A percentile compares a stretch with the other conserved stretches of the same genome.
Evolutionary conservation across 1,140 invertebrate genomes (phyloP).

Genomic region (Procambarus virginalis): DNA sequence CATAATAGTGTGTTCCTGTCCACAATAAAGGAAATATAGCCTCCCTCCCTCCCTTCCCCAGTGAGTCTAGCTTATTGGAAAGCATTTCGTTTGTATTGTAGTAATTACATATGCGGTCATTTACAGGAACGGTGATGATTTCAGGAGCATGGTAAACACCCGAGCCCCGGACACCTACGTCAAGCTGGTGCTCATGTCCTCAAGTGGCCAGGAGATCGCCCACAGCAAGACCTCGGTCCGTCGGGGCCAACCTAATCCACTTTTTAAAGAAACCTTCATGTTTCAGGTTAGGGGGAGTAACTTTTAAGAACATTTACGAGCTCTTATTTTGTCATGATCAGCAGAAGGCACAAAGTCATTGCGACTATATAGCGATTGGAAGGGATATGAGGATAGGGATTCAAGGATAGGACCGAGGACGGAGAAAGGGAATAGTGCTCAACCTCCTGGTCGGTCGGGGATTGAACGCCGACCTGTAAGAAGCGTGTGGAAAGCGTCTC

Average conservation of each 20-base stretch:
- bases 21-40: neutral
- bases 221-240: conserved; percentile 92
- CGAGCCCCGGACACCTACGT: conserved; percentile 92
- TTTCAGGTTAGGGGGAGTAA: conserved; percentile 84
- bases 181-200: conserved; percentile 91
- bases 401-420: too few relatives aligned
- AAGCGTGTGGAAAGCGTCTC: too few relatives aligned
- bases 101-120: conserved; percentile 44
- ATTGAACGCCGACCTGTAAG: too few relatives aligned
- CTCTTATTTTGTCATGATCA: too few relatives aligned
- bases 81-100: conserved; percentile 3
- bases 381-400: too few relatives aligned
- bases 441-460: too few relatives aligned
- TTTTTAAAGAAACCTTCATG: conserved; percentile 96
- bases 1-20: too few relatives aligned
- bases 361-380: too few relatives aligned
- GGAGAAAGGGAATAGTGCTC: too few relatives aligned
- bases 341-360: too few relatives aligned
- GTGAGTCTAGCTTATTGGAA: neutral
- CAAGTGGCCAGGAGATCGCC: conserved; percentile 93
- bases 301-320: too few relatives aligned
- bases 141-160: conserved; percentile 63
- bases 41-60: neutral
- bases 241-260: conserved; percentile 93
- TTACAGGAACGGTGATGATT: conserved; percentile 67